Evolutionary conservation across 2,888 invertebrate genomes (phyloP), one percentile per base, ranked within the genome.

Genomic region (Hanleya hanleyi): DNA sequence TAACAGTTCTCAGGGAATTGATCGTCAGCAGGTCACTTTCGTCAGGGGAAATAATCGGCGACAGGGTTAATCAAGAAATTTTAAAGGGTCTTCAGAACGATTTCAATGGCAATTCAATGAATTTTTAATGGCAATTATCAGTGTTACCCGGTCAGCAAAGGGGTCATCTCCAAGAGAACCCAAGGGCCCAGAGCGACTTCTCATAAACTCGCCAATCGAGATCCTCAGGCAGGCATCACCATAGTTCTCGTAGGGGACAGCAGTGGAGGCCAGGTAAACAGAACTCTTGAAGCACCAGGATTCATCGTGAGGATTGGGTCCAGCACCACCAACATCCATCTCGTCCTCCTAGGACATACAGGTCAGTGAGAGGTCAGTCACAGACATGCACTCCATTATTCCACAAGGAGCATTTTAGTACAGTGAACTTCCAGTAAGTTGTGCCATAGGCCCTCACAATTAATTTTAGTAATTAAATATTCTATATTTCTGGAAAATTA

Each of bases 151-250:
- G 0, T 77, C 77, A 36, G 74, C 74, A 29, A 57, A 50, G 9
- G 74, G 73, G 38, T 81, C 79, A 18, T 85, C 86, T 66, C 79
- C 83, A 9, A 87, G 72, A 1, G 84, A 81, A 0, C 87, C 87
- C 3, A 87, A 81, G 9, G 83, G 81, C 50, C 82, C 86, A 6
- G 87, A 86, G 4, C 87, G 70, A 15, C 81, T 73, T 35, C 81
- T 77, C 78, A 86, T 85, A 74, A 84, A 88, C 18, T 82, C 76
- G 1, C 86, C 87, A 12, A 88, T 82, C 41, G 87, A 87, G 22
- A 86, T 83, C 37, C 85, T 73, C 36, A 81, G 72, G 72, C 64
- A 73, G 1, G 80, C 70, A 57, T 71, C 69, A 50, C 75, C 79
- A 32, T 75, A 76, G n/a, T 73, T 72, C 26, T 6, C 38, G 7